phyloP scores from a whole-genome alignment of 23 tunicate species.

The Oikopleura albicans region DNA sequence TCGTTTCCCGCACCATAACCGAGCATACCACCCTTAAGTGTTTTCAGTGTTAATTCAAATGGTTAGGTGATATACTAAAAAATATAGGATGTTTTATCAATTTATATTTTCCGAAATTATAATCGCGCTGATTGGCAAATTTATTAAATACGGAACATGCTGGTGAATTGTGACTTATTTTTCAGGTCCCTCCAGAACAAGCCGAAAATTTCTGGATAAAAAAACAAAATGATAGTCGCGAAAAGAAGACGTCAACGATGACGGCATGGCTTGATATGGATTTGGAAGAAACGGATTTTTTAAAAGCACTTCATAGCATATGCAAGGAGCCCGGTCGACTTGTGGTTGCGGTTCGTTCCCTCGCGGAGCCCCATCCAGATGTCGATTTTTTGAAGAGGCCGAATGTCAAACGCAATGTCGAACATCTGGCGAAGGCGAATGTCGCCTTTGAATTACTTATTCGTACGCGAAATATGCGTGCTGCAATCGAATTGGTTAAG shows the following conservation, averaged over 20 bases:
- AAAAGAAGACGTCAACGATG: neutral
- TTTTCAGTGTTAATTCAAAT: too few species aligned
- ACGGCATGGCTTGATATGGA: neutral
- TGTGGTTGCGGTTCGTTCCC: neutral
- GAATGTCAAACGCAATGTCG: neutral
- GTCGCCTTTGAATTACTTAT: neutral
- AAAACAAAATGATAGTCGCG: neutral
- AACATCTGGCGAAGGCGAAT: neutral
- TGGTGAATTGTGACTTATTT: too few species aligned
- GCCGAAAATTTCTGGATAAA: neutral
- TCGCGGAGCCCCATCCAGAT: neutral
- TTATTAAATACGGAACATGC: too few species aligned
- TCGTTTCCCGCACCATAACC: too few species aligned
- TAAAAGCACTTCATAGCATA: neutral
- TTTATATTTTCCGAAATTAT: too few species aligned
- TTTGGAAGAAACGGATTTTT: neutral
- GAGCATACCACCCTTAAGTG: too few species aligned
- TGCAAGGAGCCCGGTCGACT: neutral
- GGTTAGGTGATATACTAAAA: too few species aligned
- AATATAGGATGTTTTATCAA: too few species aligned
- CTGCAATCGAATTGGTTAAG: too few species aligned
- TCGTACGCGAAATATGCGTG: too few species aligned
- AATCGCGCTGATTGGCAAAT: too few species aligned
- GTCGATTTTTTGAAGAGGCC: neutral
- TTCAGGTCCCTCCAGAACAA: neutral